Percentiles rank a stretch among this genome's conserved stretches.
Evolutionary conservation across 2,797 vertebrate species (phyloP).

Genomic region (Gouania willdenowi): DNA sequence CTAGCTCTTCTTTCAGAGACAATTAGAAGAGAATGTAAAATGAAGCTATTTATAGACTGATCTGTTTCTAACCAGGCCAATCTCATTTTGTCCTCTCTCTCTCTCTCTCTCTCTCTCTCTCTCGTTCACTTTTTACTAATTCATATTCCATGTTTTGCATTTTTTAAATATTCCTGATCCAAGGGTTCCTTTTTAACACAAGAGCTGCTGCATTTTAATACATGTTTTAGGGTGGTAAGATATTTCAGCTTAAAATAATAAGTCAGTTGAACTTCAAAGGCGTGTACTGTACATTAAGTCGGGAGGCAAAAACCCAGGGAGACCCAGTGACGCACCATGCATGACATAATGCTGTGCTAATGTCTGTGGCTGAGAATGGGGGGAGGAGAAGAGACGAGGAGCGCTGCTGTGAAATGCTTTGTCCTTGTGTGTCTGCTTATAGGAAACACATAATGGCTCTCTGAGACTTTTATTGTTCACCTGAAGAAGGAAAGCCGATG

Average conservation of each 20-base stretch:
- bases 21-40: conserved; percentile 75
- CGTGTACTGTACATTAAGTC: no score
- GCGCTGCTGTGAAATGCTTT: no score
- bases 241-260: conserved; percentile 11
- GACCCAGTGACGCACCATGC: conserved; percentile 58
- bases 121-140: conserved; percentile 3
- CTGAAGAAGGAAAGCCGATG: not conserved
- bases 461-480: not conserved
- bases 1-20: conserved; percentile 48
- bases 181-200: not conserved
- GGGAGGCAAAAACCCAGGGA: no score
- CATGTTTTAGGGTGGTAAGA: not conserved
- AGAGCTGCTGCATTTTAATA: not conserved
- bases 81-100: conserved; percentile 32
- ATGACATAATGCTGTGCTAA: conserved; percentile 61
- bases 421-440: no score
- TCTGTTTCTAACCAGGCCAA: conserved; percentile 71
- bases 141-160: not conserved
- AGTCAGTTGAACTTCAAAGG: conserved; percentile 55
- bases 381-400: conserved; percentile 8
- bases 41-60: conserved; percentile 72
- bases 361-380: conserved; percentile 42
- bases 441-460: conserved; percentile 11
- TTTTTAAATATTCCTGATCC: not conserved
- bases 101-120: not conserved